Evolutionary conservation across 2,888 invertebrate species (phyloP).

Genomic region (Homarus gammarus): DNA sequence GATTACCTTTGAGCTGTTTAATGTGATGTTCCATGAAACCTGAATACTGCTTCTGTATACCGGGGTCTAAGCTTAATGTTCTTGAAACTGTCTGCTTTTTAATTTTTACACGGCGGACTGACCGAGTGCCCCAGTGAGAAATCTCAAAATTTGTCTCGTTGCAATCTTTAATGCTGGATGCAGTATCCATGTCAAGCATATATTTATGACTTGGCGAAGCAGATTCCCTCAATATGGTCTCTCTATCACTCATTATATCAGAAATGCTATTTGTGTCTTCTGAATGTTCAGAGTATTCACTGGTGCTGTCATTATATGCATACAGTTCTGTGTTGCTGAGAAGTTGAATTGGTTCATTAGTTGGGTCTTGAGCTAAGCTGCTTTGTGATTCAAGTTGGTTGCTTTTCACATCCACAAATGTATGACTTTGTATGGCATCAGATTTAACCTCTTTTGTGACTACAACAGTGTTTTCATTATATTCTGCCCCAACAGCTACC

Average conservation of each 20-base stretch:
- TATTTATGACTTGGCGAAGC: neutral
- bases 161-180: neutral
- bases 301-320: neutral
- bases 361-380: neutral
- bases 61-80: neutral
- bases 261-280: neutral
- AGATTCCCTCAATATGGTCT: slow-evolving; percentile 7
- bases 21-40: slow-evolving; percentile 55
- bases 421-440: neutral
- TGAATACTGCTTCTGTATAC: slow-evolving; percentile 19
- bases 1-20: slow-evolving; percentile 52
- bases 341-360: neutral
- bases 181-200: neutral
- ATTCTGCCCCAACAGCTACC: neutral
- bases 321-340: neutral
- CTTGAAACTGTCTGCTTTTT: neutral
- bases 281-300: slow-evolving; percentile 2
- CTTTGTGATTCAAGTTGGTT: neutral
- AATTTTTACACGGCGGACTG: slow-evolving; percentile 36
- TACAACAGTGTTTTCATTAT: neutral
- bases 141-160: slow-evolving; percentile 32
- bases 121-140: slow-evolving; percentile 10
- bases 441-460: neutral
- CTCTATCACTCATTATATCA: no score
- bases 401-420: neutral